Conservation (phyloP, 30 jellyfish, hydroid and myxozoan genomes). For the Catostylus mosaicus region DNA sequence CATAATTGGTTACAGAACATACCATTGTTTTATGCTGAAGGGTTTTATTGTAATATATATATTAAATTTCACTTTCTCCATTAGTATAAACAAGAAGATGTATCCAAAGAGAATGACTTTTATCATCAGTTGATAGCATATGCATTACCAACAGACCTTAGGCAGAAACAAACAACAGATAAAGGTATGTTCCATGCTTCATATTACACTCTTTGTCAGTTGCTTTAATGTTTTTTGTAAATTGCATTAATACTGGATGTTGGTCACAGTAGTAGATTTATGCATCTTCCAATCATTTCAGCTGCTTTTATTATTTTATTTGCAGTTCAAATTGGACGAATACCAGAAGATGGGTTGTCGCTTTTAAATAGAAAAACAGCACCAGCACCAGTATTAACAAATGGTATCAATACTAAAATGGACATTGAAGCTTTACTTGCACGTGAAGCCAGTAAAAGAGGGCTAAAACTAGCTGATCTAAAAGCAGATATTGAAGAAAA, state of each 20-base stretch:
- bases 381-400: constrained; percentile 65
- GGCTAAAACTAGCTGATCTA: constrained; percentile 73
- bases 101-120: constrained; percentile 84
- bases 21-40: too few relatives aligned
- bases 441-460: constrained; percentile 85
- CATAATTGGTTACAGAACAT: too few relatives aligned
- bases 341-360: constrained; percentile 56
- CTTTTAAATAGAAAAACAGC: constrained; percentile 49
- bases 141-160: constrained; percentile 92
- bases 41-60: too few relatives aligned
- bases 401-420: constrained; percentile 87
- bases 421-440: constrained; percentile 87
- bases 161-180: constrained; percentile 70
- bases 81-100: constrained; percentile 95
- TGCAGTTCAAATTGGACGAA: constrained; percentile 52
- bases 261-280: too few relatives aligned
- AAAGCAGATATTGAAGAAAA: constrained; percentile 80
- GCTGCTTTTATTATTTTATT: not conserved
- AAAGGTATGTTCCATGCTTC: constrained; percentile 49
- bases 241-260: constrained; percentile 49
- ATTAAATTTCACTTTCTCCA: not conserved
- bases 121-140: constrained; percentile 88
- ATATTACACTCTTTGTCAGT: not conserved
- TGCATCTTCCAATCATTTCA: too few relatives aligned
- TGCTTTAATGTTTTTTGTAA: constrained; percentile 12